Conservation (phyloP, 2,113 vertebrate species). For the Podarcis raffonei region DNA sequence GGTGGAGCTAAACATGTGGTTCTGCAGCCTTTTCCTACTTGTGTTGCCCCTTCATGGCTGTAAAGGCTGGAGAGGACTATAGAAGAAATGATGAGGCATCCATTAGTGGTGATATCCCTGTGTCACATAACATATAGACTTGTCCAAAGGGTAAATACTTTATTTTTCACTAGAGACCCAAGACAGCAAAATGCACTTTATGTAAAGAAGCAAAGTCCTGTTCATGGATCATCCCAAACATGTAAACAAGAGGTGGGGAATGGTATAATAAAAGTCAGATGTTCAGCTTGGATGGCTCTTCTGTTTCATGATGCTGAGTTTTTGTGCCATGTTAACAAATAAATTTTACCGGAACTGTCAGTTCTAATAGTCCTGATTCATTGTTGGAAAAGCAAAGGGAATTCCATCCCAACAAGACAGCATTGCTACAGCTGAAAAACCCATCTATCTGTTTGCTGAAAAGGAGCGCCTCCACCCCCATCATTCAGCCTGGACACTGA, state of each 20-base stretch:
- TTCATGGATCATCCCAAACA: background rate
- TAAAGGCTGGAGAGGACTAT: too few relatives aligned
- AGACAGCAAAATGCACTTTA: background rate
- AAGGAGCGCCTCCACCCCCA: background rate
- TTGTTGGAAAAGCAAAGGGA: background rate
- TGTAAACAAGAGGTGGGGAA: background rate
- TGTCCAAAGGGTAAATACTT: background rate
- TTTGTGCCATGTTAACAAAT: background rate
- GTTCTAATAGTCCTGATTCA: background rate
- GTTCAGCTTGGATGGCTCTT: background rate
- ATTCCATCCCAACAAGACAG: background rate
- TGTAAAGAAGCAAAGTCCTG: background rate
- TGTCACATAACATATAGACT: too few relatives aligned
- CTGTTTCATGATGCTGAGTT: background rate
- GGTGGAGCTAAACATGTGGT: too few relatives aligned
- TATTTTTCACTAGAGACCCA: background rate
- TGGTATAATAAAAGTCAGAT: background rate
- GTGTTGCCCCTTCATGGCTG: too few relatives aligned
- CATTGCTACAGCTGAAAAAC: background rate
- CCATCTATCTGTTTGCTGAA: background rate
- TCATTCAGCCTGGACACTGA: too few relatives aligned
- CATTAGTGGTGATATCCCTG: too few relatives aligned
- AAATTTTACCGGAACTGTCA: background rate
- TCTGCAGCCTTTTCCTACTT: too few relatives aligned
- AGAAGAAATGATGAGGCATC: too few relatives aligned